Conservation (phyloP, 2,888 invertebrate genomes). For the Hydrotaea diabolus region DNA sequence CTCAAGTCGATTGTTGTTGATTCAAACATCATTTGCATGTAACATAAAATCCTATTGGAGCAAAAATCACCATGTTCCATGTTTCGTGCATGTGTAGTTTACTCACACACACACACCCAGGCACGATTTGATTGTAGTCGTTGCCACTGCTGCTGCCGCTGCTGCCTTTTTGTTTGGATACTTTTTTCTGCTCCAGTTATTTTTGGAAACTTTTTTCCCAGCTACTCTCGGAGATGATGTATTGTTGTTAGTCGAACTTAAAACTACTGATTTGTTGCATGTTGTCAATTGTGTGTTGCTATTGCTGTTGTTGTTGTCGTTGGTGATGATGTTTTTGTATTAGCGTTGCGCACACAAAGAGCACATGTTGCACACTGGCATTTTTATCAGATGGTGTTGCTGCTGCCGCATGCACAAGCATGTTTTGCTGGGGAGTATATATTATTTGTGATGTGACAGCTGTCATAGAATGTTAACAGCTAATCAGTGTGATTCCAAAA, state of each 20-base stretch:
- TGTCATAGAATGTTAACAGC: constrained; percentile 65
- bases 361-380: constrained; percentile 56
- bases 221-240: constrained; percentile 50
- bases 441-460: constrained; percentile 67
- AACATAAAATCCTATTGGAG: constrained; percentile 53
- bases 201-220: constrained; percentile 7
- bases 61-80: constrained; percentile 56
- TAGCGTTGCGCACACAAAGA: constrained; percentile 5
- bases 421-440: constrained; percentile 44
- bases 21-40: constrained; percentile 58
- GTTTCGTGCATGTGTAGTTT: constrained; percentile 53
- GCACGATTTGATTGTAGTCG: constrained; percentile 3
- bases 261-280: constrained; percentile 64
- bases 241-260: constrained; percentile 64
- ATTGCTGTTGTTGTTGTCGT: constrained; percentile 13
- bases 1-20: constrained; percentile 44
- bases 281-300: constrained; percentile 73
- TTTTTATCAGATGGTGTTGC: not conserved
- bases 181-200: constrained; percentile 23
- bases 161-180: constrained; percentile 29
- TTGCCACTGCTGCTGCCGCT: not conserved
- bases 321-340: not conserved
- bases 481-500: constrained; percentile 46
- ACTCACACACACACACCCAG: too few species aligned
- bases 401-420: constrained; percentile 27